Percentiles rank a stretch among this genome's conserved stretches.
These are phyloP conservation scores for Elephantulus edwardii DNA, from an alignment of 2,113 vertebrate species.

Conservation along the genomic window DNA sequence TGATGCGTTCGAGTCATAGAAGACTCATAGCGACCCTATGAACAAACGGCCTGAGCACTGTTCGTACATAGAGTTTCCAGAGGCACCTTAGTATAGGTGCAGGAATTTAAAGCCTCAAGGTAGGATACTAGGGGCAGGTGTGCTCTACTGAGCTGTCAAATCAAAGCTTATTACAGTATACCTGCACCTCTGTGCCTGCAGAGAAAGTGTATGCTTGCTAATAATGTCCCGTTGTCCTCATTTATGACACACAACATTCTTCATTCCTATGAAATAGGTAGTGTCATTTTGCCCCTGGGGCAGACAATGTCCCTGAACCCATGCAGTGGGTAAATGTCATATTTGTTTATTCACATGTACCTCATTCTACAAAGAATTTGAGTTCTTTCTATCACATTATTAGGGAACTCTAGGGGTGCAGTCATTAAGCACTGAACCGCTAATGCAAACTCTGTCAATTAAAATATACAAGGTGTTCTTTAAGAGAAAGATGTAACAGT, in stretches of 20 bases:
- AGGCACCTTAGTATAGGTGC: neutral
- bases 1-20: too few relatives aligned
- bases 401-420: neutral
- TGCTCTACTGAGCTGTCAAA: neutral
- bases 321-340: neutral
- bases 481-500: neutral
- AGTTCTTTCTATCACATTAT: neutral
- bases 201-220: neutral
- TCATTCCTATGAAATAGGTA: neutral
- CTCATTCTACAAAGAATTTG: neutral
- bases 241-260: neutral
- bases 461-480: neutral
- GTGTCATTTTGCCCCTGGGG: neutral
- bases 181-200: neutral
- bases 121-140: neutral
- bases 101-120: neutral
- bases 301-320: neutral
- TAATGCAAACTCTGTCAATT: neutral
- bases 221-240: neutral
- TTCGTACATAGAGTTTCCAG: too few relatives aligned
- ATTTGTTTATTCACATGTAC: constrained; percentile 19
- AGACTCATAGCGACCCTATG: too few relatives aligned
- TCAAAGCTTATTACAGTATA: neutral
- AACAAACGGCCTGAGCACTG: too few relatives aligned
- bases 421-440: neutral